A percentile compares a stretch with the other conserved stretches of the same genome.
Conservation (phyloP, 2,888 invertebrate species). For the Drosophila nigritarsus region DNA sequence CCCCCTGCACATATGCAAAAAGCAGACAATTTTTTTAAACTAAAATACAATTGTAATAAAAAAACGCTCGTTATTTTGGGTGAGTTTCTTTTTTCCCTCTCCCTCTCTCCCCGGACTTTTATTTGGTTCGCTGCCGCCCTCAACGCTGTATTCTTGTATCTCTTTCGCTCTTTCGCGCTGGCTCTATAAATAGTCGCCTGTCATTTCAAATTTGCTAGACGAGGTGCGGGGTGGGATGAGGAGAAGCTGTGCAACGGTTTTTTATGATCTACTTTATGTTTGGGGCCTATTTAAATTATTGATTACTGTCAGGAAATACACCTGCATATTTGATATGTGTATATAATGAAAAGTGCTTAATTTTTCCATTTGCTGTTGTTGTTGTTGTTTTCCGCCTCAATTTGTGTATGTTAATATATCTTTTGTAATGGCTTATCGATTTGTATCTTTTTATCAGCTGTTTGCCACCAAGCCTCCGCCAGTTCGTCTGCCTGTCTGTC, state of each 20-base stretch:
- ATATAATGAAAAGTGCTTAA: not conserved
- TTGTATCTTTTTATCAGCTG: conserved; percentile 39
- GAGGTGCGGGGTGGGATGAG: not conserved
- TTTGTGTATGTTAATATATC: conserved; percentile 3
- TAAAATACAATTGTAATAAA: conserved; percentile 50
- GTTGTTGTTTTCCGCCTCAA: not conserved
- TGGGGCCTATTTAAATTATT: conserved; percentile 38
- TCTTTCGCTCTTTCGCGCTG: conserved; percentile 8
- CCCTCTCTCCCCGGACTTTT: conserved; percentile 21
- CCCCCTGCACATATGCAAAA: conserved; percentile 74
- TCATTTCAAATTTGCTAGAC: conserved; percentile 23
- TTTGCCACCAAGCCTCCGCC: not conserved
- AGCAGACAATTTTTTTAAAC: conserved; percentile 31
- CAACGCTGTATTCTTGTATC: conserved; percentile 11
- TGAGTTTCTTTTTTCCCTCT: conserved; percentile 33
- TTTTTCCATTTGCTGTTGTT: not conserved
- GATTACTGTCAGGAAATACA: conserved; percentile 32
- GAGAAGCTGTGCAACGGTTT: not conserved
- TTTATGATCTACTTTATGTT: conserved; percentile 16
- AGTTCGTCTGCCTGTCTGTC: too few species aligned
- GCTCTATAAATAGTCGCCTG: conserved; percentile 49
- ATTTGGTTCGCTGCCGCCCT: conserved; percentile 27
- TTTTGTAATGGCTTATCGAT: conserved; percentile 13
- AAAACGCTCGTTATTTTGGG: conserved; percentile 49
- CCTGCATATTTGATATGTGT: not conserved